phyloP scores from a whole-genome alignment of 2,797 vertebrate genomes.

The Mallotus villosus region DNA sequence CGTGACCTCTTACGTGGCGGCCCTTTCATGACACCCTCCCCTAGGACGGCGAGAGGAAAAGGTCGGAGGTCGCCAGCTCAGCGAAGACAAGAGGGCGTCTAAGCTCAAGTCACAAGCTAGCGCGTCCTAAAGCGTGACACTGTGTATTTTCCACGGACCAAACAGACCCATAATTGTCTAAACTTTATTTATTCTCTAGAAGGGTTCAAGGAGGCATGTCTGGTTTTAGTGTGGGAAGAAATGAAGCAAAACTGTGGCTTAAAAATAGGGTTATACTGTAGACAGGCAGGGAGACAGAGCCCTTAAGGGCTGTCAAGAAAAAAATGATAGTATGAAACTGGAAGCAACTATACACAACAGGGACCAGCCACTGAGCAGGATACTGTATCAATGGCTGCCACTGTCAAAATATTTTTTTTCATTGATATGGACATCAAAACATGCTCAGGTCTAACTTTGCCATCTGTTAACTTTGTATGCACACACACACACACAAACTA shows the following conservation, averaged over 20 bases:
- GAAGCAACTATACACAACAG: too few species aligned
- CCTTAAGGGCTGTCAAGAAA: too few species aligned
- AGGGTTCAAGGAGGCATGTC: slow-evolving; percentile 34
- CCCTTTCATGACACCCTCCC: slow-evolving; percentile 40
- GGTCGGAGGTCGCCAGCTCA: slow-evolving; percentile 39
- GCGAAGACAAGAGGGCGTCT: slow-evolving; percentile 16
- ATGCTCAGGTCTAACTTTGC: background rate
- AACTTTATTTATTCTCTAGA: slow-evolving; percentile 41
- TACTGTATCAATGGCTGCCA: too few species aligned
- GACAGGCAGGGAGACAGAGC: slow-evolving; percentile 36
- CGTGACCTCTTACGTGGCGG: slow-evolving; percentile 4
- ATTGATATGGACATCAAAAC: background rate
- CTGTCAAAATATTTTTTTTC: too few species aligned
- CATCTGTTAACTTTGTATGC: background rate
- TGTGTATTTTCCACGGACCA: slow-evolving; percentile 46
- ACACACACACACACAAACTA: background rate
- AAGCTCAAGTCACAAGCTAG: slow-evolving; percentile 39
- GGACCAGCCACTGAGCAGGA: too few species aligned
- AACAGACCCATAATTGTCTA: slow-evolving; percentile 59
- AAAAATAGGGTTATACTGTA: slow-evolving; percentile 33
- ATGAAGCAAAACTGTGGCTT: background rate
- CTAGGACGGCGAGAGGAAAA: slow-evolving; percentile 31
- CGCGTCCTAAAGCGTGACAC: slow-evolving; percentile 40
- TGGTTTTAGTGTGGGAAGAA: slow-evolving; percentile 13
- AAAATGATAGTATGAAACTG: too few species aligned